Conservation (phyloP, 23 tunicate genomes). For the Clavelina lepadiformis region DNA sequence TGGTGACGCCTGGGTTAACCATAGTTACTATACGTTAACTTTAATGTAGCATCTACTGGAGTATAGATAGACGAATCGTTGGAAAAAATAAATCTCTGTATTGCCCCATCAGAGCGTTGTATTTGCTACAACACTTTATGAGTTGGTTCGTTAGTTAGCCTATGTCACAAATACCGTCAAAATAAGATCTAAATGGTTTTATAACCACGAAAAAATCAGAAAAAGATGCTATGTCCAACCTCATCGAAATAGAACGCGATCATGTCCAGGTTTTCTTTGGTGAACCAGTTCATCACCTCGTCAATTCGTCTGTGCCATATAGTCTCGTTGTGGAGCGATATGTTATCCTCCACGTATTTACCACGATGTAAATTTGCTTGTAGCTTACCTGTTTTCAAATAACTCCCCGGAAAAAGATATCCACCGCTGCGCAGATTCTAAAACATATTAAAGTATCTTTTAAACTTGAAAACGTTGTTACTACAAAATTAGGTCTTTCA, state of each 20-base stretch:
- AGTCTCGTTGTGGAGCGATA: no score
- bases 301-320: slow-evolving; percentile 30
- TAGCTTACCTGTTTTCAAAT: slow-evolving; percentile 20
- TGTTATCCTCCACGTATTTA: slow-evolving; percentile 3
- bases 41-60: no score
- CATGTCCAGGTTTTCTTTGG: slow-evolving; percentile 35
- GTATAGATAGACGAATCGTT: no score
- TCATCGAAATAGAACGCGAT: slow-evolving; percentile 54
- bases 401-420: slow-evolving; percentile 46
- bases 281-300: slow-evolving; percentile 36
- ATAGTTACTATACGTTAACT: no score
- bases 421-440: slow-evolving; percentile 73
- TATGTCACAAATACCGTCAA: background rate
- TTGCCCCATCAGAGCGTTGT: no score
- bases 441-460: no score
- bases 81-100: no score
- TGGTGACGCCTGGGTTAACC: no score
- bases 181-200: background rate
- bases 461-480: no score
- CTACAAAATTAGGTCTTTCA: no score
- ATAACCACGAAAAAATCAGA: background rate
- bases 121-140: no score
- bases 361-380: slow-evolving; percentile 21
- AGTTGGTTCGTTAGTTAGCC: no score
- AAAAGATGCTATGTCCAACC: slow-evolving; percentile 22